Conservation (phyloP, 2,888 invertebrate genomes). For the Digitonthophagus gazella region DNA sequence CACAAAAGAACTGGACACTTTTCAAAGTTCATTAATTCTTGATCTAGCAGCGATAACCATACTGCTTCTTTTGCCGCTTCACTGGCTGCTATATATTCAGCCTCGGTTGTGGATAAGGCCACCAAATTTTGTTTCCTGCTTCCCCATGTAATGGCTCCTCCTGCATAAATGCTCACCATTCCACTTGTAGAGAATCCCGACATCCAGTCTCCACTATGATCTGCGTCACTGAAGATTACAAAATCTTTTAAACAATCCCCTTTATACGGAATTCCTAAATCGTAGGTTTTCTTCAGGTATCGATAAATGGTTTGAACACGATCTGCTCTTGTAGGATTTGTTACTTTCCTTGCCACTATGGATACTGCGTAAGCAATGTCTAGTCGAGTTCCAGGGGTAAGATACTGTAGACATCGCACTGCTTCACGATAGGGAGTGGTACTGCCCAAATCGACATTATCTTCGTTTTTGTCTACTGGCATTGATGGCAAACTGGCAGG, state of each 20-base stretch:
- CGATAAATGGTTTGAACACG: not conserved
- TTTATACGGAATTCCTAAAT: not conserved
- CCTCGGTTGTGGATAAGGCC: slow-evolving; percentile 37
- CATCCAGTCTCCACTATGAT: slow-evolving; percentile 1
- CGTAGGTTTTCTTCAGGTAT: not conserved
- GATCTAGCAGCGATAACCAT: not conserved
- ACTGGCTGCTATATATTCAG: slow-evolving; percentile 40
- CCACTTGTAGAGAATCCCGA: slow-evolving; percentile 32
- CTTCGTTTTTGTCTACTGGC: not conserved
- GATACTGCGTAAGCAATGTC: no score
- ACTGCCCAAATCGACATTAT: not conserved
- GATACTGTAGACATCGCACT: not conserved
- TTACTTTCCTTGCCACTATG: not conserved
- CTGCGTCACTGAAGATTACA: not conserved
- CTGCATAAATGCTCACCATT: slow-evolving; percentile 31
- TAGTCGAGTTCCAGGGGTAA: not conserved
- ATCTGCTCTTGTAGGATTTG: slow-evolving; percentile 2
- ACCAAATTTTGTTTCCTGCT: slow-evolving; percentile 35
- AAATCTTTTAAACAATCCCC: no score
- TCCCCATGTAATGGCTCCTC: slow-evolving; percentile 37
- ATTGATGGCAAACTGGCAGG: not conserved
- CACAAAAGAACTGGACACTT: not conserved
- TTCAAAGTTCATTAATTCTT: not conserved
- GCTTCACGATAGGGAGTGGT: slow-evolving; percentile 13
- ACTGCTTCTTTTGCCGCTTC: slow-evolving; percentile 39